These are phyloP conservation scores for Aplochiton taeniatus DNA, from an alignment of 2,797 vertebrate species.

Conservation along the genomic window DNA sequence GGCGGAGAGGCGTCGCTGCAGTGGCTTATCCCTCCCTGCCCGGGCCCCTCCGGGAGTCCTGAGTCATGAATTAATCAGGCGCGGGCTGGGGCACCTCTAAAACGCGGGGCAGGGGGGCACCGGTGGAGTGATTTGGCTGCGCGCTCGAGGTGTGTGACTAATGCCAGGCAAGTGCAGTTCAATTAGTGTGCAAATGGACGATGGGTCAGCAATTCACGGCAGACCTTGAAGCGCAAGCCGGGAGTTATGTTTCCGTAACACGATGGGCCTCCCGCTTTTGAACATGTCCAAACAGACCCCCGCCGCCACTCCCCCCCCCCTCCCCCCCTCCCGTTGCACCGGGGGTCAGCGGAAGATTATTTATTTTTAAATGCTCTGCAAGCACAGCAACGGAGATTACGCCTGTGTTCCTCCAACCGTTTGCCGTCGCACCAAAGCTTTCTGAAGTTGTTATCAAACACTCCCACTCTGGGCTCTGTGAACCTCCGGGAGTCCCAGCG, in stretches of 20 bases:
- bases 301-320: no score
- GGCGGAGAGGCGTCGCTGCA: conserved; percentile 14
- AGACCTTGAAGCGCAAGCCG: neutral
- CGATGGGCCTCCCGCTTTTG: no score
- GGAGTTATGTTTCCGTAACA: no score
- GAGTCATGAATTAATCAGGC: conserved; percentile 25
- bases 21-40: conserved; percentile 13
- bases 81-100: conserved; percentile 4
- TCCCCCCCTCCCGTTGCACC: no score
- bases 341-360: no score
- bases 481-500: conserved; percentile 11
- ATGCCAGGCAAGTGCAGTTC: neutral
- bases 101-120: neutral
- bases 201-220: neutral
- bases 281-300: no score
- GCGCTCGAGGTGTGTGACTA: conserved; percentile 4
- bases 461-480: conserved; percentile 16
- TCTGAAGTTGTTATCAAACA: conserved; percentile 2
- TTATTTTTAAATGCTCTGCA: no score
- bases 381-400: no score
- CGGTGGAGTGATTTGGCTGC: neutral
- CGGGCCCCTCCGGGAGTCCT: conserved; percentile 1
- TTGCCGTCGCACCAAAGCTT: no score
- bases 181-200: neutral
- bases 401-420: neutral